Evolutionary conservation across 2,113 vertebrate species (phyloP).

Genomic region (Anoura caudifer): DNA sequence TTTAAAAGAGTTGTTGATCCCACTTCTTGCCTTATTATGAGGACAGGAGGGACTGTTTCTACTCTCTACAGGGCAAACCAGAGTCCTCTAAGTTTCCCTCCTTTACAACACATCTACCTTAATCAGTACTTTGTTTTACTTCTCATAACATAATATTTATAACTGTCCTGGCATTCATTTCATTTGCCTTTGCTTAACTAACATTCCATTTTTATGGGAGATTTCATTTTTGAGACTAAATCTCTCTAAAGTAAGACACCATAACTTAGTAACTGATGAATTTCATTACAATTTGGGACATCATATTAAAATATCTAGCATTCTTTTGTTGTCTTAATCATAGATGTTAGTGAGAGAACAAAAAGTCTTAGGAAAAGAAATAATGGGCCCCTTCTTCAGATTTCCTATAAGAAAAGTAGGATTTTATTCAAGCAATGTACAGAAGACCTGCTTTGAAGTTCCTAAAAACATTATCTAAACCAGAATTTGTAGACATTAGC

Average conservation of each 20-base stretch:
- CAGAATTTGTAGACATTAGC: background rate
- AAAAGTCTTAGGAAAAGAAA: background rate
- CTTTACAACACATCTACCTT: background rate
- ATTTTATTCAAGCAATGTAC: background rate
- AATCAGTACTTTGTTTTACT: background rate
- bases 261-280: background rate
- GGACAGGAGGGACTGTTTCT: background rate
- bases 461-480: background rate
- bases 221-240: background rate
- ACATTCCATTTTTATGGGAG: background rate
- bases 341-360: background rate
- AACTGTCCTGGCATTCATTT: background rate
- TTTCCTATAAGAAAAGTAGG: background rate
- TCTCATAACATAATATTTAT: background rate
- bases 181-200: background rate
- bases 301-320: slow-evolving; percentile 12
- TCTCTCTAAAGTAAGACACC: background rate
- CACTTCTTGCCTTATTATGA: background rate
- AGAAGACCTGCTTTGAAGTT: background rate
- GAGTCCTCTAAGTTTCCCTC: background rate
- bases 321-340: background rate
- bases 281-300: background rate
- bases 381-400: background rate
- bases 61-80: background rate
- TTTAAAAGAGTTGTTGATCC: background rate